Percentiles rank a stretch among this genome's conserved stretches.
These are phyloP conservation scores for Myopa tessellatipennis DNA, from an alignment of 2,888 invertebrate genomes.

Conservation along the genomic window DNA sequence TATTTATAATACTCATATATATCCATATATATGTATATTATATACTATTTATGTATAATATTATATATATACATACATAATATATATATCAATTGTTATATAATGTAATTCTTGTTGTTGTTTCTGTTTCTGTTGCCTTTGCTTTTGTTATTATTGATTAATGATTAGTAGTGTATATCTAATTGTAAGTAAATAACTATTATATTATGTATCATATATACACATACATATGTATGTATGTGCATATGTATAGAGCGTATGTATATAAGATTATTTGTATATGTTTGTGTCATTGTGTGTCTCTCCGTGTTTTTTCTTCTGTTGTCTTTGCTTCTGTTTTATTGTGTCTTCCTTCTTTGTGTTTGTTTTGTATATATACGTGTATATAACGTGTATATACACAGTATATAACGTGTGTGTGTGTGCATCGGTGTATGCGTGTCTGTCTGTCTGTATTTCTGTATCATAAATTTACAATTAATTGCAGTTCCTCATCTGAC, in stretches of 20 bases:
- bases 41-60: neutral
- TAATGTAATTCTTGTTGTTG: neutral
- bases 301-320: neutral
- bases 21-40: too few species aligned
- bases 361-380: conserved; percentile 15
- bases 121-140: too few species aligned
- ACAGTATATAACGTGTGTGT: too few species aligned
- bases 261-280: neutral
- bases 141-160: neutral
- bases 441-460: neutral
- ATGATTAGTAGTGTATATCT: neutral
- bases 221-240: conserved; percentile 13
- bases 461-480: neutral
- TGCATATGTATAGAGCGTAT: conserved; percentile 17
- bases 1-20: conserved; percentile 13
- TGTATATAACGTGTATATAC: conserved; percentile 39
- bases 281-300: neutral
- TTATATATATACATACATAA: neutral
- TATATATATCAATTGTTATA: neutral
- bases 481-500: neutral
- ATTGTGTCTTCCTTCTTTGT: too few species aligned
- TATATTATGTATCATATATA: neutral
- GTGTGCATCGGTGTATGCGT: neutral
- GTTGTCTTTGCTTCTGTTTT: too few species aligned
- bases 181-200: neutral